phyloP scores from a whole-genome alignment of 1,140 invertebrate species.

The Protaetia brevitarsis region DNA sequence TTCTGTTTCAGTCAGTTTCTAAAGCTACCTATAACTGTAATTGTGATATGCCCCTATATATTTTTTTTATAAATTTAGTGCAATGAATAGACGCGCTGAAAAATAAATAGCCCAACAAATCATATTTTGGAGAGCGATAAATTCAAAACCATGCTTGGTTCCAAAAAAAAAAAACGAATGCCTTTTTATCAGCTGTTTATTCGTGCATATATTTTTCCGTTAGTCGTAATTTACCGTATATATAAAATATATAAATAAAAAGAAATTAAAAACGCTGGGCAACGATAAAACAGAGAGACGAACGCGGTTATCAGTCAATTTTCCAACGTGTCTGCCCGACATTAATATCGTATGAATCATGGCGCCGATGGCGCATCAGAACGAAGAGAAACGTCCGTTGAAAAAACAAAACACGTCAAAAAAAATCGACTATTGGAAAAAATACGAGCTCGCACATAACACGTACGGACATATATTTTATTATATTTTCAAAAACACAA shows the following conservation, averaged over 20 bases:
- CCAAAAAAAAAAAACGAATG: conserved; percentile 12
- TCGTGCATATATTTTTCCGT: not conserved
- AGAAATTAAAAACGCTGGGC: not conserved
- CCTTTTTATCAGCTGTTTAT: conserved; percentile 8
- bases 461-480: not conserved
- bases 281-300: not conserved
- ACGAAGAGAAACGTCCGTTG: not conserved
- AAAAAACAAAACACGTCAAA: not conserved
- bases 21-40: not conserved
- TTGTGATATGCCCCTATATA: not conserved
- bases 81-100: not conserved
- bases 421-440: not conserved
- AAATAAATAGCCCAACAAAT: conserved; percentile 2
- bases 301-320: conserved; percentile 10
- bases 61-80: not conserved
- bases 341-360: conserved; percentile 11
- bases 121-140: not conserved
- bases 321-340: conserved; percentile 5
- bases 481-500: conserved; percentile 16
- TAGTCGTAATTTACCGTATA: not conserved
- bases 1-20: too few relatives aligned
- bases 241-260: not conserved
- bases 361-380: not conserved
- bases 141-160: not conserved
- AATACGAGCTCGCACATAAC: not conserved